A percentile compares a stretch with the other conserved stretches of the same genome.
phyloP scores from a whole-genome alignment of 2,113 vertebrate genomes.

The Fregata magnificens region DNA sequence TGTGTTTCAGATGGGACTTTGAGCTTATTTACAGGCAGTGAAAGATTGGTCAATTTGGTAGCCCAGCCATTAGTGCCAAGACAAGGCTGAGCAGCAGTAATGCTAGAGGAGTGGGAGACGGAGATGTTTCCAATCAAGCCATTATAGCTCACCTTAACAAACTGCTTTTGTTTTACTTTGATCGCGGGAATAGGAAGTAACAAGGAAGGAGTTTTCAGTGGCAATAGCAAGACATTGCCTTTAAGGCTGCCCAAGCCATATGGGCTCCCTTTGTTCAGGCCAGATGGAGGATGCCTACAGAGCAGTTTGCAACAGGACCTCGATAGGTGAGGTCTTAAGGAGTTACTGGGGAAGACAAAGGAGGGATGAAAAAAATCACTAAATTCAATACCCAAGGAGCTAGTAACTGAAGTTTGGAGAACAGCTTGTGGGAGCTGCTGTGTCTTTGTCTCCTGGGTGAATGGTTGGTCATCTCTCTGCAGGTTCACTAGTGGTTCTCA shows the following conservation, averaged over 20 bases:
- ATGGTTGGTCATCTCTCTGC: neutral
- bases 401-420: neutral
- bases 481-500: neutral
- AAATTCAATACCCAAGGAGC: neutral
- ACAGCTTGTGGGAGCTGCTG: neutral
- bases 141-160: neutral
- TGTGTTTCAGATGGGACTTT: neutral
- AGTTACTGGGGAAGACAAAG: neutral
- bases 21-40: neutral
- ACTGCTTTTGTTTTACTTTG: neutral
- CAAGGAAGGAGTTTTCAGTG: neutral
- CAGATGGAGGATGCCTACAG: neutral
- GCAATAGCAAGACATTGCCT: neutral
- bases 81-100: neutral
- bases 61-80: neutral
- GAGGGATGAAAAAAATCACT: neutral
- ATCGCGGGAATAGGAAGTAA: neutral
- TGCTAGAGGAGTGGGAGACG: neutral
- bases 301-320: neutral
- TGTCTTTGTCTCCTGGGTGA: neutral
- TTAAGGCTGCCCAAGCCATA: neutral
- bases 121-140: neutral
- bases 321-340: rapidly evolving
- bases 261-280: neutral
- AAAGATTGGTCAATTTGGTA: neutral